Base-by-base conservation (phyloP, 2,888 invertebrate species). In the Morpho deidamia region DNA sequence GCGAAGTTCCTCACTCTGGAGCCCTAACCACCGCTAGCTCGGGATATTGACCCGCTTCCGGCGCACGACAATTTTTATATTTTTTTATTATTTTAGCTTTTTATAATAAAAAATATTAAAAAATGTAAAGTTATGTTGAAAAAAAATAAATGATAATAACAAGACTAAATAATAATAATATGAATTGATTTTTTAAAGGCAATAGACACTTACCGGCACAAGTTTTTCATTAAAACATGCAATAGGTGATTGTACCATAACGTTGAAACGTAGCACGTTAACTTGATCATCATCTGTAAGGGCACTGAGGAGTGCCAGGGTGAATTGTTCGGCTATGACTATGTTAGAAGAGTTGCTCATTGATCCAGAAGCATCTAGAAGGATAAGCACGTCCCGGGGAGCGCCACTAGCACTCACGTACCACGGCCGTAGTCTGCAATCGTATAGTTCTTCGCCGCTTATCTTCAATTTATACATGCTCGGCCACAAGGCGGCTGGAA, bases 251-350 rank as follows among this genome's bases (percentile, higher is more conserved):
- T 74, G 61, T n/a, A 82, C 63, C n/a, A 63, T 52, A 1, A 78
- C 72, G 57, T 86, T 87, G 62, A 82, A 88, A 3, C 84, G 69
- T 8, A 88, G 61, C 10, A 89, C 82, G 52, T 88, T 89, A 34
- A 88, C 86, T 57, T 83, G 78, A 52, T 89, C 88, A 34, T 89
- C 88, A 44, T 89, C 88, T 0, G 88, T 87, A 33, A 89, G 74
- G 0, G 88, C 86, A 51, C 68, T 88, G n/a, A 89, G 80, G 3
- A 89, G 67, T 0, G 84, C 75, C n/a, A 75, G 61, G 0, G 81
- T 83, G 57, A 87, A 81, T 51, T 76, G 71, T 47, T 83, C 74
- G 0, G 81, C 81, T 4, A 80, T 70, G 33, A 77, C 72, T 37
- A 65, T 56, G 62, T 87, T 88, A 0, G 82, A 76, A 0, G 88